phyloP scores from a whole-genome alignment of 2,888 invertebrate species.

The Strigamia maritima region DNA sequence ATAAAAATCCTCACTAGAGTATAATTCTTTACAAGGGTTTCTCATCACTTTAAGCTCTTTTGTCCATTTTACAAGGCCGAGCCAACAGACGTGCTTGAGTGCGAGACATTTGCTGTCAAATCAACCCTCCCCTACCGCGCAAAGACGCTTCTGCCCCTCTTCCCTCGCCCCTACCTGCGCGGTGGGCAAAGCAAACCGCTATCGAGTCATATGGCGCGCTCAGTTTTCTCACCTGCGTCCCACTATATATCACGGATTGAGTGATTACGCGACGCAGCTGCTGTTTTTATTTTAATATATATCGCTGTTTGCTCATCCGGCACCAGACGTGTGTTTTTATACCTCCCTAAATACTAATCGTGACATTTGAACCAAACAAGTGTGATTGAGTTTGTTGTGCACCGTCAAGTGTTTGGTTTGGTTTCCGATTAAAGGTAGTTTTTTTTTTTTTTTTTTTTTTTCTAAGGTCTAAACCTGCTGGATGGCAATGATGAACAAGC shows the following conservation, averaged over 20 bases:
- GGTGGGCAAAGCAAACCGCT: neutral
- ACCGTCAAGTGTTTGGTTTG: neutral
- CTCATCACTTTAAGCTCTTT: neutral
- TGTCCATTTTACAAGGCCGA: neutral
- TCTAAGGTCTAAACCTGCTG: neutral
- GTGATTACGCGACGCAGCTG: neutral
- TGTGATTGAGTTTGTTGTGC: neutral
- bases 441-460: no score
- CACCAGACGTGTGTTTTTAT: conserved; percentile 25
- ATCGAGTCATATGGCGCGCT: neutral
- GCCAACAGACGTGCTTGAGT: neutral
- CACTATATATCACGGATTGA: neutral
- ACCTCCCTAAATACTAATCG: conserved; percentile 12
- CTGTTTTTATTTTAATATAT: neutral
- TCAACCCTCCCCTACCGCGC: neutral
- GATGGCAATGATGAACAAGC: neutral
- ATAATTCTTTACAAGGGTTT: neutral
- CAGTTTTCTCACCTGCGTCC: conserved; percentile 1
- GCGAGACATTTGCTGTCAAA: neutral
- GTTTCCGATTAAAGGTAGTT: neutral
- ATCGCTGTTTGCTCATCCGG: neutral
- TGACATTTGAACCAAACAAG: neutral
- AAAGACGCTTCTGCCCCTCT: neutral
- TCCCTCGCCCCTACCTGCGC: neutral
- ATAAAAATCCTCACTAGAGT: no score